A percentile compares a stretch with the other conserved stretches of the same genome.
These are phyloP conservation scores for Cryptosula pallasiana DNA, from an alignment of 2,888 invertebrate species.

Conservation along the genomic window DNA sequence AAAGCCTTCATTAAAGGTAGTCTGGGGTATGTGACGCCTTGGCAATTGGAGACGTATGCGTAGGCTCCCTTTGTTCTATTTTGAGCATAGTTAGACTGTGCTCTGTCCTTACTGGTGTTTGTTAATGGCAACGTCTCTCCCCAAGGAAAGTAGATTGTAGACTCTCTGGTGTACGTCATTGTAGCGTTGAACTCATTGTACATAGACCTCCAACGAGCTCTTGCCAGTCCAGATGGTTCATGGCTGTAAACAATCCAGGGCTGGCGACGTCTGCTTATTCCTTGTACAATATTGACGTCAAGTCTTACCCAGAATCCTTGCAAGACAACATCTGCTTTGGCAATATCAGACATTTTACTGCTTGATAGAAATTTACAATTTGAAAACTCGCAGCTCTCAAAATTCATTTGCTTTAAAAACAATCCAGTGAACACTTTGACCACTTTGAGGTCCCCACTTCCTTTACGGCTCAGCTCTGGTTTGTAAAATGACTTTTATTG, in stretches of 20 bases:
- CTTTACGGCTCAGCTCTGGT: too few relatives aligned
- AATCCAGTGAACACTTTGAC: not conserved
- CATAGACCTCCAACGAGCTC: not conserved
- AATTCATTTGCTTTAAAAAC: not conserved
- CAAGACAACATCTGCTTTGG: not conserved
- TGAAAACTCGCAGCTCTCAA: not conserved
- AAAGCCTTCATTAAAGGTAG: not conserved
- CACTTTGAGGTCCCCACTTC: too few relatives aligned
- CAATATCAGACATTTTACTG: not conserved
- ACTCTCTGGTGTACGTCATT: not conserved
- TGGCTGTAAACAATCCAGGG: not conserved
- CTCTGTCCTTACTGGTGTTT: not conserved
- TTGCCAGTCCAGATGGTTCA: not conserved
- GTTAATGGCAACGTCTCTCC: not conserved
- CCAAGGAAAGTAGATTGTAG: not conserved
- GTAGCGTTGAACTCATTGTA: not conserved
- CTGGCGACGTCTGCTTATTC: too few relatives aligned
- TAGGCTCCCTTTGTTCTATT: not conserved
- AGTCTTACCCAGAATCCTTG: not conserved
- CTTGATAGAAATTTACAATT: not conserved
- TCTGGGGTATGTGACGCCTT: not conserved
- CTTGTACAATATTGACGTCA: too few relatives aligned
- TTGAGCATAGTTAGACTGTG: not conserved
- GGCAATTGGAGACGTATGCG: not conserved
- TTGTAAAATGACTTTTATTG: too few relatives aligned